phyloP scores from a whole-genome alignment of 2,888 invertebrate genomes.

The Tridacna crocea region DNA sequence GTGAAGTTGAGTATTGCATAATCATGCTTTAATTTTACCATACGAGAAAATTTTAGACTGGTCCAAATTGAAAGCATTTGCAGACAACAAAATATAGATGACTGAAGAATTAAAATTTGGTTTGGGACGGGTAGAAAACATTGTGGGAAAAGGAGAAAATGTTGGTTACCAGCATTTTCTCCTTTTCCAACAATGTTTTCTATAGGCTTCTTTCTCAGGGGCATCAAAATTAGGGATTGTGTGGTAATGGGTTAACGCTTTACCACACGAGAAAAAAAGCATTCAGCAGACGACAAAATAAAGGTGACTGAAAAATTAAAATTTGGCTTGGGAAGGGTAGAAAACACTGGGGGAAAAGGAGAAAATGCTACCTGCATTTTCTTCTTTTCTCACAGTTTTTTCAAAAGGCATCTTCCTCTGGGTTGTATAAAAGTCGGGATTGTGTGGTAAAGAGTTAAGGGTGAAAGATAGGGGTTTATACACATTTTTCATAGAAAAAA shows the following conservation, averaged over 20 bases:
- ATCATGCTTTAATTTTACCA: too few relatives aligned
- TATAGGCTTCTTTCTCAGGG: background rate
- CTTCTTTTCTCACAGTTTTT: background rate
- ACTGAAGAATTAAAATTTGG: too few relatives aligned
- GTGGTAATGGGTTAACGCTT: background rate
- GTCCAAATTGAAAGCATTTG: too few relatives aligned
- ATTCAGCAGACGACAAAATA: background rate
- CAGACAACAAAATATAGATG: too few relatives aligned
- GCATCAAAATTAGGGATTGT: too few relatives aligned
- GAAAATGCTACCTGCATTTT: background rate
- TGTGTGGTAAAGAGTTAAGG: background rate
- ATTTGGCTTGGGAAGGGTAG: too few relatives aligned
- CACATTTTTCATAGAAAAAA: background rate
- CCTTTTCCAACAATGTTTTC: conserved; percentile 1
- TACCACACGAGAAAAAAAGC: too few relatives aligned
- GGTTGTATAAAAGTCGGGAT: too few relatives aligned
- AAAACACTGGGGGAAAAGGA: background rate
- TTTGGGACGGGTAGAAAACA: too few relatives aligned
- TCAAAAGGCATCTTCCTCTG: background rate
- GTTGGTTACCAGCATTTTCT: background rate
- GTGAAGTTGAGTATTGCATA: too few relatives aligned
- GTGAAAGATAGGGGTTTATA: background rate
- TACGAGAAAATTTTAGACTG: too few relatives aligned
- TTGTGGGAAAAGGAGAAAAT: conserved; percentile 1
- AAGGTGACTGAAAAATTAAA: too few relatives aligned